Evolutionary conservation across 2,797 vertebrate genomes (phyloP), one percentile per base, ranked within the genome.

Genomic region (Oryzias sinensis): DNA sequence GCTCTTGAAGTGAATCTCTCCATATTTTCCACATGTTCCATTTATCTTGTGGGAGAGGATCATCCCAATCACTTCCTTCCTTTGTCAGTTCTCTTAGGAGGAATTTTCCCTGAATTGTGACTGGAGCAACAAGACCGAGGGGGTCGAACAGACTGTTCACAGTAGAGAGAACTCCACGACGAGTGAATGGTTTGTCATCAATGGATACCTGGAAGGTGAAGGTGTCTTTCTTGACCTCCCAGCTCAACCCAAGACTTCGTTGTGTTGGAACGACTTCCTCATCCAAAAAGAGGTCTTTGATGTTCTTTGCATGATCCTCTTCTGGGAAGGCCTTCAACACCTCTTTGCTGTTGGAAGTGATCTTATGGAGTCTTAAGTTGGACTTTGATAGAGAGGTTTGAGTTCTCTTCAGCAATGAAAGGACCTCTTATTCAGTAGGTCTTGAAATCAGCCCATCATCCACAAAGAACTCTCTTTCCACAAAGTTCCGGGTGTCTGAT

Each of bases 291-390:
- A 62, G 44, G 0, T 62, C 33, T 27, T 4, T 48, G 6, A 54
- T 41, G 5, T 9, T 33, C 5, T 62, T 22, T 13, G 45, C 59
- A 29, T 49, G 51, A 18, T 33, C 37, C 43, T 14, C 16, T 4
- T 42, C 17, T 37, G 42, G 49, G 0, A 60, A 60, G 5, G 59
- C 59, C 27, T 6, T 6, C 3, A 59, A 9, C 2, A 50, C 18
- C 0, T 29, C 9, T 1, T 17, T 18, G 4, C 33, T 29, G 17
- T 62, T 54, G 4, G 45, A 54, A 1, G 14, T 22, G 16, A 47
- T 61, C 20, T 53, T 47, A 0, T 53, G 16, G 22, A 13, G 29
- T 17, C 29, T 61, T 7, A 61, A 17, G 20, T 53, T 53, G n/a
- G n/a, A n/a, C n/a, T n/a, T n/a, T n/a, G n/a, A n/a, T n/a, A n/a